Conservation (phyloP, 2,888 invertebrate genomes). For the Hirtodrosophila trivittata region DNA sequence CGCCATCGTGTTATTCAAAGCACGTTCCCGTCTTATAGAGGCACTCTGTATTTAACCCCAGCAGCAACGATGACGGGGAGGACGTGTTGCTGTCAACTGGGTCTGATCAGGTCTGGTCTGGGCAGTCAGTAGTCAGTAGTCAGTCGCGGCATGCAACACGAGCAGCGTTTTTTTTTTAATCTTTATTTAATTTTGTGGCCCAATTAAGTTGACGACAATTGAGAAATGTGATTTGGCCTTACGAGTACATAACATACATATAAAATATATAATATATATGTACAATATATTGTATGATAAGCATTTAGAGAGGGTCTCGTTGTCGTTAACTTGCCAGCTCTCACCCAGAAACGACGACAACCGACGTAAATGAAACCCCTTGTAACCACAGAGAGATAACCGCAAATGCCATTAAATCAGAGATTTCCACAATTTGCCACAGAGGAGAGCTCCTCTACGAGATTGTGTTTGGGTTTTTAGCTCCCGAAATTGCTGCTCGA, state of each 20-base stretch:
- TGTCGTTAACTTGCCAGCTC: slow-evolving; percentile 28
- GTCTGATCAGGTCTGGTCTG: slow-evolving; percentile 22
- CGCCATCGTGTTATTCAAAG: slow-evolving; percentile 65
- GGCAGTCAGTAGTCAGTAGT: slow-evolving; percentile 34
- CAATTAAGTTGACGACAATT: slow-evolving; percentile 75
- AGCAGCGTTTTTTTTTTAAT: slow-evolving; percentile 56
- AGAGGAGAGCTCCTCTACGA: slow-evolving; percentile 7
- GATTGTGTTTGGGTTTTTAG: slow-evolving; percentile 1
- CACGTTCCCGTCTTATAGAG: slow-evolving; percentile 65
- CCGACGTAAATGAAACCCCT: slow-evolving; percentile 50
- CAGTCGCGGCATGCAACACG: slow-evolving; percentile 45
- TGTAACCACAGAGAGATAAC: slow-evolving; percentile 53
- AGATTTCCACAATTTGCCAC: slow-evolving; percentile 58
- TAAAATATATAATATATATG: too few species aligned
- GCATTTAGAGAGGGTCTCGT: slow-evolving; percentile 34
- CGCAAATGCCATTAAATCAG: slow-evolving; percentile 71
- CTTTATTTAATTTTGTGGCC: slow-evolving; percentile 66
- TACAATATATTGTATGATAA: slow-evolving; percentile 30
- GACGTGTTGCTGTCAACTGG: slow-evolving; percentile 73
- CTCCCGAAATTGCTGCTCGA: slow-evolving; percentile 51
- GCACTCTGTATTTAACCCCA: background rate
- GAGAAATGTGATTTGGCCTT: slow-evolving; percentile 65
- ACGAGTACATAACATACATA: slow-evolving; percentile 57
- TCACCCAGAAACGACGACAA: slow-evolving; percentile 32
- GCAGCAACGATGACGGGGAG: slow-evolving; percentile 37